phyloP scores from a whole-genome alignment of 2,888 invertebrate species.

The Patella caerulea region DNA sequence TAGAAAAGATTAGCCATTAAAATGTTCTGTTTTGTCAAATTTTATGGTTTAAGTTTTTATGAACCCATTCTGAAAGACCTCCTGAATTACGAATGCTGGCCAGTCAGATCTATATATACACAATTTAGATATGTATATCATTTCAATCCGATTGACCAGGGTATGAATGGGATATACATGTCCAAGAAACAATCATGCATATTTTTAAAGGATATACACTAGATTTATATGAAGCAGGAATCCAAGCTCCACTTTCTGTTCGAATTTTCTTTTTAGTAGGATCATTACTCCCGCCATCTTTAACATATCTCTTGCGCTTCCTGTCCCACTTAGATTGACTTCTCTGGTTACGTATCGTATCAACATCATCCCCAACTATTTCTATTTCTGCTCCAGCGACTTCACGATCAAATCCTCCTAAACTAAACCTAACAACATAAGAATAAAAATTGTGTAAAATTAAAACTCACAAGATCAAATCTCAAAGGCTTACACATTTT shows the following conservation, averaged over 20 bases:
- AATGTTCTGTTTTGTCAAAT: too few relatives aligned
- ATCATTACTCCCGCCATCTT: slow-evolving; percentile 50
- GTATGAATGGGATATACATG: too few relatives aligned
- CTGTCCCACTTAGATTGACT: slow-evolving; percentile 82
- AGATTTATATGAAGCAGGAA: slow-evolving; percentile 93
- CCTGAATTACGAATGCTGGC: too few relatives aligned
- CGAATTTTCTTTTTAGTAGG: slow-evolving; percentile 83
- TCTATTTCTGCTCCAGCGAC: slow-evolving; percentile 87
- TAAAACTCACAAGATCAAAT: neutral
- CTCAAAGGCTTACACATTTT: neutral
- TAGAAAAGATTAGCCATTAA: too few relatives aligned
- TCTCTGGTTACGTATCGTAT: slow-evolving; percentile 76
- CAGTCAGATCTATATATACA: too few relatives aligned
- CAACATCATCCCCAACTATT: slow-evolving; percentile 85
- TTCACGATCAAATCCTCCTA: slow-evolving; percentile 86
- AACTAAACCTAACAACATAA: slow-evolving; percentile 66
- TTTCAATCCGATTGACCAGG: too few relatives aligned
- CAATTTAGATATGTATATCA: too few relatives aligned
- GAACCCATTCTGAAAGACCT: too few relatives aligned
- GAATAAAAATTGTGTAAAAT: neutral
- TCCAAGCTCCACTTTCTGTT: slow-evolving; percentile 95
- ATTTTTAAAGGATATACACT: slow-evolving; percentile 76
- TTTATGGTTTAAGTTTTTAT: too few relatives aligned
- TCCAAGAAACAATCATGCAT: too few relatives aligned
- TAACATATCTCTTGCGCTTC: slow-evolving; percentile 94